Evolutionary conservation across 2,888 invertebrate species (phyloP).

Genomic region (Drosophila subsilvestris): DNA sequence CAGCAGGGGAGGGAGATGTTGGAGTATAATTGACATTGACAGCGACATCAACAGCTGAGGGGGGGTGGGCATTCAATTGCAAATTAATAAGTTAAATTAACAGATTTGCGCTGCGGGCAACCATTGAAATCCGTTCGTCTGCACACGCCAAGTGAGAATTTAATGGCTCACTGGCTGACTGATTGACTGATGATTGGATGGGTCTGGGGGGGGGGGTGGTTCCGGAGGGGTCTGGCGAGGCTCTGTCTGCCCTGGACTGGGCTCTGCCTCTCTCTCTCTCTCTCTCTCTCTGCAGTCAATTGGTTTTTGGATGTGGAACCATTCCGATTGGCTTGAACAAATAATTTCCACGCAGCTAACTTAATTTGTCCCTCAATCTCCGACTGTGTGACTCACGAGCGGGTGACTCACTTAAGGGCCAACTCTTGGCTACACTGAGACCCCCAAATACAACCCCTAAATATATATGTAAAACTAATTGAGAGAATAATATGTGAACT

Average conservation of each 20-base stretch:
- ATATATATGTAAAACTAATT: no score
- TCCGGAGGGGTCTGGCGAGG: not conserved
- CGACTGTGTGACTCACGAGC: conserved; percentile 26
- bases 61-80: conserved; percentile 56
- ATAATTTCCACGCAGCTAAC: conserved; percentile 35
- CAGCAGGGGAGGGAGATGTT: not conserved
- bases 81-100: conserved; percentile 73
- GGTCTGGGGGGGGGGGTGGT: conserved; percentile 3
- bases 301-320: not conserved
- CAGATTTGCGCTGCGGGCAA: conserved; percentile 34
- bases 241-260: not conserved
- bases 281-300: not conserved
- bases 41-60: conserved; percentile 26
- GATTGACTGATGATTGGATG: conserved; percentile 14
- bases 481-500: no score
- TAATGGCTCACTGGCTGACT: conserved; percentile 39
- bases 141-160: conserved; percentile 39
- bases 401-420: conserved; percentile 16
- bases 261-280: conserved; percentile 1
- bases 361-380: conserved; percentile 15
- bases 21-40: conserved; percentile 43
- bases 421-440: not conserved
- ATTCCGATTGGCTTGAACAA: conserved; percentile 14
- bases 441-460: no score
- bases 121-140: conserved; percentile 27